phyloP scores from a whole-genome alignment of 2,888 invertebrate genomes.

The Eumerus sabulonum region DNA sequence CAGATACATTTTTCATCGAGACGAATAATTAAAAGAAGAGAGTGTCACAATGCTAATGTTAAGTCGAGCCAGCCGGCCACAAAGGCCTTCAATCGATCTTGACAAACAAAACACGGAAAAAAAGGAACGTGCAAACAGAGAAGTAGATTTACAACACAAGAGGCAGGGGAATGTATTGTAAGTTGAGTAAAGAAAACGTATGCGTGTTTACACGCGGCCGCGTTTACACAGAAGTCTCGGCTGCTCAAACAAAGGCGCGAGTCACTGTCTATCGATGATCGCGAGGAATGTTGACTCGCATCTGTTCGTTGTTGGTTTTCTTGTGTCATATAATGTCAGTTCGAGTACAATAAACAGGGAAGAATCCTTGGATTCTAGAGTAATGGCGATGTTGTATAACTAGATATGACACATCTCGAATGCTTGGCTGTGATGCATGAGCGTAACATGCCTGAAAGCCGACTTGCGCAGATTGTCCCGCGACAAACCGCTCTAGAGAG shows the following conservation, averaged over 20 bases:
- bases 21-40: slow-evolving; percentile 46
- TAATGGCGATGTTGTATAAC: too few relatives aligned
- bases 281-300: slow-evolving; percentile 32
- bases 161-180: slow-evolving; percentile 9
- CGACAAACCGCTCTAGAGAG: too few relatives aligned
- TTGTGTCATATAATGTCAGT: too few relatives aligned
- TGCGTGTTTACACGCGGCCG: slow-evolving; percentile 36
- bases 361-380: too few relatives aligned
- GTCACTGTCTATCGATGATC: slow-evolving; percentile 20
- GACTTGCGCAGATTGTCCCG: too few relatives aligned
- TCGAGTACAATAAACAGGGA: too few relatives aligned
- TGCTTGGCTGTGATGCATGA: too few relatives aligned
- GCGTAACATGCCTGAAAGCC: too few relatives aligned
- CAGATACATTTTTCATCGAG: slow-evolving; percentile 33
- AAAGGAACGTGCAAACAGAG: slow-evolving; percentile 6
- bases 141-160: slow-evolving; percentile 8
- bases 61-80: not conserved
- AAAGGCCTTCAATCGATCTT: slow-evolving; percentile 19
- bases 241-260: slow-evolving; percentile 31
- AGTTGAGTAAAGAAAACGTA: too few relatives aligned
- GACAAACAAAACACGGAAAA: slow-evolving; percentile 4
- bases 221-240: slow-evolving; percentile 51
- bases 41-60: slow-evolving; percentile 4
- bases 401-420: too few relatives aligned
- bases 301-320: not conserved